Conservation (phyloP, 2,113 vertebrate genomes). For the Campylorhamphus procurvoides region DNA sequence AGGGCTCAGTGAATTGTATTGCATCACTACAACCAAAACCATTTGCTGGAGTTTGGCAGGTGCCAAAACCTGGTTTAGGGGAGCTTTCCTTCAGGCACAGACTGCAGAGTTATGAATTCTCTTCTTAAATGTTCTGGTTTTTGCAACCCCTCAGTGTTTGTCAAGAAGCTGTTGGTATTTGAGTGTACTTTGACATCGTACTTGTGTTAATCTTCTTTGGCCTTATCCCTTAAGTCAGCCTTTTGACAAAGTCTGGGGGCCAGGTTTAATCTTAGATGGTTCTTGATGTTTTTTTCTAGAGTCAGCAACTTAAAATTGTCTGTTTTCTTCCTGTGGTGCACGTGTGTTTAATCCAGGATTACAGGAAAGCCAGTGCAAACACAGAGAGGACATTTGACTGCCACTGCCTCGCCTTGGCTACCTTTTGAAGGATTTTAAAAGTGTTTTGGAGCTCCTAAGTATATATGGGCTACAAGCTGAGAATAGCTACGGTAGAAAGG, state of each 20-base stretch:
- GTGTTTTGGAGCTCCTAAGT: background rate
- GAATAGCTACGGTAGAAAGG: background rate
- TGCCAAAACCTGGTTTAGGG: background rate
- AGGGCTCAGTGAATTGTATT: background rate
- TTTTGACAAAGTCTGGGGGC: constrained; percentile 20
- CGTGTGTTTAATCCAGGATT: constrained; percentile 29
- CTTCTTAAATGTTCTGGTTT: background rate
- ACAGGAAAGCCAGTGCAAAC: background rate
- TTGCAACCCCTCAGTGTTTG: constrained; percentile 27
- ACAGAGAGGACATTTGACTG: background rate
- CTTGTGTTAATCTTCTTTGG: constrained; percentile 15
- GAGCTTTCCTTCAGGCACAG: background rate
- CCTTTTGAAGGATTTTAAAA: background rate
- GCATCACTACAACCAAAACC: background rate
- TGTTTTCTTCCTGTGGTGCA: constrained; percentile 19
- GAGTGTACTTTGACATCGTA: constrained; percentile 39
- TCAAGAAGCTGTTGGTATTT: constrained; percentile 33
- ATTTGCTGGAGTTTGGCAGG: background rate
- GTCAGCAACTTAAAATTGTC: constrained; percentile 34
- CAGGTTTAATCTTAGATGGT: background rate
- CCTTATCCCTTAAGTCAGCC: background rate
- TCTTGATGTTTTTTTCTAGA: background rate
- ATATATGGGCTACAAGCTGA: background rate
- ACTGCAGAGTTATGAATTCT: background rate
- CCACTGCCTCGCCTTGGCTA: background rate